These are phyloP conservation scores for Platycnemis pennipes DNA, from an alignment of 2,888 invertebrate genomes.

Conservation along the genomic window DNA sequence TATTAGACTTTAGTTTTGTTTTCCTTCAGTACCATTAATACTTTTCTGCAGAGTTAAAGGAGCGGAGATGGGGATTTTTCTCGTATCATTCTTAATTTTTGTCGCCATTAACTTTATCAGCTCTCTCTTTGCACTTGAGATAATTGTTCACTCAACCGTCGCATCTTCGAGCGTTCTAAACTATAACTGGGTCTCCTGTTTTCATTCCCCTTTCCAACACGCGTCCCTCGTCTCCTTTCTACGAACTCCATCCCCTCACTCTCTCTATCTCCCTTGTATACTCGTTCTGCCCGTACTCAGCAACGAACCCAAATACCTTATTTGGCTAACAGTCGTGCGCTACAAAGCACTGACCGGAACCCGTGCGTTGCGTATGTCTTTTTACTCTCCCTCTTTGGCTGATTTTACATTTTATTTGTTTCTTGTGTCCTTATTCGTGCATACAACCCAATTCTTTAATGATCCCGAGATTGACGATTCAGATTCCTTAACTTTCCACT, in stretches of 20 bases:
- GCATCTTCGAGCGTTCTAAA: neutral
- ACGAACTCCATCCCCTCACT: neutral
- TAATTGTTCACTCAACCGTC: neutral
- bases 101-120: neutral
- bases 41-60: no score
- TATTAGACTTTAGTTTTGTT: no score
- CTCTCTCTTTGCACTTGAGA: neutral
- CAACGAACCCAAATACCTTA: neutral
- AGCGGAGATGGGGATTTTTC: no score
- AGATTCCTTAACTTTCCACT: neutral
- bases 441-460: neutral
- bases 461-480: neutral
- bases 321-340: conserved; percentile 12
- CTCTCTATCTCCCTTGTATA: neutral
- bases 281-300: neutral
- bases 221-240: neutral
- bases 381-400: neutral
- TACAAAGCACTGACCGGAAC: neutral
- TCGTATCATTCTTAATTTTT: no score
- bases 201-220: neutral
- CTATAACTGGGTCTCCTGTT: neutral
- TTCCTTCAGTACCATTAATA: no score
- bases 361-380: neutral
- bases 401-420: neutral
- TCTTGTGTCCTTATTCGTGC: neutral